Evolutionary conservation across 2,888 invertebrate species (phyloP).

Genomic region (Eristalis arbustorum): DNA sequence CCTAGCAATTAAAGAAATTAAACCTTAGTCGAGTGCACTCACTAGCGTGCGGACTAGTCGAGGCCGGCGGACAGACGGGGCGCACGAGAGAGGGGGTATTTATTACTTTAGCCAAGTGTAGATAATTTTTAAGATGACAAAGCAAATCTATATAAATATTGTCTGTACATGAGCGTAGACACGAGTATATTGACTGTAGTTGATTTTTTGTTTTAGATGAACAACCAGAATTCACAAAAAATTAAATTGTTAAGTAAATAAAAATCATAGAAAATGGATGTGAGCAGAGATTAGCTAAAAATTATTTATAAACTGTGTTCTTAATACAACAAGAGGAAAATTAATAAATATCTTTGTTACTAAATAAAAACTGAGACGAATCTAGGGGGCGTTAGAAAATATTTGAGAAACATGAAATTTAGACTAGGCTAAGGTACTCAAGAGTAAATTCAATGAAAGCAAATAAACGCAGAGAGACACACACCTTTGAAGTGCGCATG

Average conservation of each 20-base stretch:
- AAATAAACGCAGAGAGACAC: constrained; percentile 16
- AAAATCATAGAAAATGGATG: constrained; percentile 4
- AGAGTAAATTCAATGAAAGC: constrained; percentile 21
- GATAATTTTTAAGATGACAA: constrained; percentile 36
- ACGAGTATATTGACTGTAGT: constrained; percentile 31
- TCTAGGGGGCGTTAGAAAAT: constrained; percentile 35
- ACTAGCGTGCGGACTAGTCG: constrained; percentile 10
- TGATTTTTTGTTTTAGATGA: constrained; percentile 11
- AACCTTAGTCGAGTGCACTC: constrained; percentile 43
- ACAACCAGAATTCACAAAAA: not conserved
- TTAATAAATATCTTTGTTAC: constrained; percentile 54
- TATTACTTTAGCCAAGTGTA: constrained; percentile 39
- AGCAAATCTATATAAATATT: constrained; percentile 4
- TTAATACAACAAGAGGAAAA: constrained; percentile 3
- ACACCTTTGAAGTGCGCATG: constrained; percentile 18
- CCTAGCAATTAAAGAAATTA: constrained; percentile 12
- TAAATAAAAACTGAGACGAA: constrained; percentile 51
- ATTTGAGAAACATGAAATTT: not conserved
- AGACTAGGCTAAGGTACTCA: not conserved
- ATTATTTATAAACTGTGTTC: constrained; percentile 24
- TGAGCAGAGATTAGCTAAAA: constrained; percentile 24
- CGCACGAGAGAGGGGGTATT: constrained; percentile 10
- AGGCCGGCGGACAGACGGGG: not conserved
- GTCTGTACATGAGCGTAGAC: constrained; percentile 15
- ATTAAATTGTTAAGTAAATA: constrained; percentile 23